phyloP scores from a whole-genome alignment of 2,888 invertebrate species.

The Crematogaster levior region DNA sequence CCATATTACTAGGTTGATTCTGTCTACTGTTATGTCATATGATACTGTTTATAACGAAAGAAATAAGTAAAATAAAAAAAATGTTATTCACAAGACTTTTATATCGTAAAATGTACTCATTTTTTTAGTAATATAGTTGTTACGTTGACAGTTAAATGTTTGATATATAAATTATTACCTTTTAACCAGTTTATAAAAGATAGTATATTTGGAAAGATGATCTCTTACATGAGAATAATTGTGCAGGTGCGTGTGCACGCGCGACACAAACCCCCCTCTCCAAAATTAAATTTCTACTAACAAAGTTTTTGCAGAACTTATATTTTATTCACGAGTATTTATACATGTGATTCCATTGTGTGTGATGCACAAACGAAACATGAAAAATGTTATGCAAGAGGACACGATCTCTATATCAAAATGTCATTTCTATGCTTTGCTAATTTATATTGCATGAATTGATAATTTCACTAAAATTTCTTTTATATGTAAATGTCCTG shows the following conservation, averaged over 20 bases:
- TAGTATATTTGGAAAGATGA: background rate
- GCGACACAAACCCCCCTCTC: too few relatives aligned
- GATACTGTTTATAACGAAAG: constrained; percentile 49
- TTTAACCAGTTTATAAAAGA: background rate
- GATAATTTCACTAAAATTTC: background rate
- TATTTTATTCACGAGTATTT: background rate
- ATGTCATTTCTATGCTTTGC: background rate
- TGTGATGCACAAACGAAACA: background rate
- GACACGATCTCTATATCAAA: background rate
- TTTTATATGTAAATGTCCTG: constrained; percentile 85
- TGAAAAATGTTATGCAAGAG: background rate
- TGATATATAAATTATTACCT: background rate
- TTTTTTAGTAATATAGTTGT: background rate
- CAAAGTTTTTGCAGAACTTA: background rate
- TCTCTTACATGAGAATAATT: too few relatives aligned
- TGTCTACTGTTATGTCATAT: constrained; percentile 49
- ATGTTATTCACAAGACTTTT: constrained; percentile 44
- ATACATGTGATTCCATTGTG: background rate
- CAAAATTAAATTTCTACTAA: background rate
- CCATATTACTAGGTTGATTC: constrained; percentile 42
- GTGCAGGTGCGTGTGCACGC: too few relatives aligned
- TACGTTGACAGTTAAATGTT: background rate
- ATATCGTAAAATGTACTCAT: background rate
- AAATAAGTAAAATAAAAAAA: constrained; percentile 47
- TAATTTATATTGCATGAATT: background rate